phyloP scores from a whole-genome alignment of 2,797 vertebrate species.

The Sebastes aleutianus region DNA sequence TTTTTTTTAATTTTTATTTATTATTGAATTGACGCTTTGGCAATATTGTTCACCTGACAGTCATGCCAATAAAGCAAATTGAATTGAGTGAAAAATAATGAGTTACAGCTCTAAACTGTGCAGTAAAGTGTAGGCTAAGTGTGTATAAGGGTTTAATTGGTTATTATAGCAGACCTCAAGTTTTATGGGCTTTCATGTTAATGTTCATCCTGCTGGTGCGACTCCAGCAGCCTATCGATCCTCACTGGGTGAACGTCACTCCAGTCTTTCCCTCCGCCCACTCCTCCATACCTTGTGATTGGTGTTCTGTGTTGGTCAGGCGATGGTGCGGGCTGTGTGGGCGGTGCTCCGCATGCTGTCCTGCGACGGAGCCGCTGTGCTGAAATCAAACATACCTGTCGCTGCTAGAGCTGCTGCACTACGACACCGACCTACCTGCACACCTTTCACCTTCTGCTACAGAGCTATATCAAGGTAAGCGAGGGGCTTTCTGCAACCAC shows the following conservation, averaged over 20 bases:
- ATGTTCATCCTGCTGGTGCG: not conserved
- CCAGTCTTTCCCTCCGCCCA: slow-evolving; percentile 24
- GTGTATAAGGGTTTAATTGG: not conserved
- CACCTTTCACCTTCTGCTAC: not conserved
- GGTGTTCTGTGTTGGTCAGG: slow-evolving; percentile 66
- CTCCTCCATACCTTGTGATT: slow-evolving; percentile 66
- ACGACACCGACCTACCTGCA: not conserved
- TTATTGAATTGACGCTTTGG: no score
- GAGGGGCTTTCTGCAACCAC: fast-evolving
- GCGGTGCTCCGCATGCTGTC: slow-evolving; percentile 71
- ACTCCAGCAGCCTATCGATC: not conserved
- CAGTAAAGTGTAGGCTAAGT: not conserved
- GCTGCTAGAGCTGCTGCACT: not conserved
- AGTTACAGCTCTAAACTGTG: not conserved
- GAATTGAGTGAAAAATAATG: no score
- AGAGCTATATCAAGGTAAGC: slow-evolving; percentile 55
- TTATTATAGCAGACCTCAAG: not conserved
- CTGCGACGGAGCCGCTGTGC: slow-evolving; percentile 18
- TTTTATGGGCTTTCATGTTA: not conserved
- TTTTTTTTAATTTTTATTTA: no score
- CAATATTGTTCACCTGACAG: no score
- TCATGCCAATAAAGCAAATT: no score
- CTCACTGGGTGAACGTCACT: fast-evolving
- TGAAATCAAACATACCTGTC: slow-evolving; percentile 47
- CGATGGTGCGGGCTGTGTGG: slow-evolving; percentile 78